These are phyloP conservation scores for Heptranchias perlo DNA, from an alignment of 2,113 vertebrate genomes.

Conservation along the genomic window DNA sequence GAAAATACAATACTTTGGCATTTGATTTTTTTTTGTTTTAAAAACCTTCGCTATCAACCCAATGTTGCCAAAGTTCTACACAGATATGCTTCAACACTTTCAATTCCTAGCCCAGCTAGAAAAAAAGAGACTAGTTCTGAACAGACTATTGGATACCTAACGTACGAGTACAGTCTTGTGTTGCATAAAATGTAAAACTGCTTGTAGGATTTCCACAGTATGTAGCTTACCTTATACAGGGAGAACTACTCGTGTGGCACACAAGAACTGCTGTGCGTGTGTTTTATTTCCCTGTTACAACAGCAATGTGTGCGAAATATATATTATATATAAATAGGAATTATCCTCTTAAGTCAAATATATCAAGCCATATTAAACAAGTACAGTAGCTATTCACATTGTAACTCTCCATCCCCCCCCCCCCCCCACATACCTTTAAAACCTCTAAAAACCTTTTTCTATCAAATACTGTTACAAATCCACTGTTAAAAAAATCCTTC, in stretches of 20 bases:
- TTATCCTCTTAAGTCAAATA: background rate
- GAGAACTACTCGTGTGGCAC: constrained; percentile 7
- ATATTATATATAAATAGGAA: background rate
- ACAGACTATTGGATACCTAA: constrained; percentile 25
- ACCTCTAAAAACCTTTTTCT: background rate
- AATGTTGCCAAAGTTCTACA: constrained; percentile 40
- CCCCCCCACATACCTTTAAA: background rate
- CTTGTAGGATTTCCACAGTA: constrained; percentile 30
- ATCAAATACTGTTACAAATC: background rate
- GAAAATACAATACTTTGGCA: constrained; percentile 39
- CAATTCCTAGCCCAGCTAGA: constrained; percentile 58
- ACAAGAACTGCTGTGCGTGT: constrained; percentile 9
- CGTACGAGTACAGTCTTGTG: background rate
- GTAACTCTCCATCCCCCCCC: background rate
- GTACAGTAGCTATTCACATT: background rate
- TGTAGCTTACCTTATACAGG: background rate
- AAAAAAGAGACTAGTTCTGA: constrained; percentile 22
- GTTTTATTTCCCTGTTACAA: constrained; percentile 13
- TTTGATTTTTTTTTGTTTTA: constrained; percentile 35
- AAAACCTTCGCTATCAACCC: constrained; percentile 39
- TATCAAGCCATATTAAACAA: constrained; percentile 24
- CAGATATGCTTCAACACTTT: constrained; percentile 44
- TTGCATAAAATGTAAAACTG: constrained; percentile 9
- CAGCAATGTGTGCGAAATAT: background rate
- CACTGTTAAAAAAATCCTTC: background rate